Percentiles rank a stretch among this genome's conserved stretches.
Evolutionary conservation across 2,888 invertebrate species (phyloP).

Genomic region (Drosophila tanythrix): DNA sequence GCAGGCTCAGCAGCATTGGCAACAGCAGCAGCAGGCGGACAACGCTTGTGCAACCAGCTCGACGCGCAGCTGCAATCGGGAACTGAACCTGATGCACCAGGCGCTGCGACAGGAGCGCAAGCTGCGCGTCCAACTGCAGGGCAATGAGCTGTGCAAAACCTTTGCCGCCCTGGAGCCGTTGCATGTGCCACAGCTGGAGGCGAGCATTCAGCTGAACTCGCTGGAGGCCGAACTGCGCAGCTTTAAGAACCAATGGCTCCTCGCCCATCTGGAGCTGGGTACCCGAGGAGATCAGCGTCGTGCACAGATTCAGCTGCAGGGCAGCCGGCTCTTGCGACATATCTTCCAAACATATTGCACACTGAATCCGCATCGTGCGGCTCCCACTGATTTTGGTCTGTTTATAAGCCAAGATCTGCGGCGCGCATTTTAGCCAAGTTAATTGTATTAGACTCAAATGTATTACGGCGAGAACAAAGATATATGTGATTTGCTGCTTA

Average conservation of each 20-base stretch:
- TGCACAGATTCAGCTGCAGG: slow-evolving; percentile 72
- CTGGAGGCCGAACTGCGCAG: slow-evolving; percentile 80
- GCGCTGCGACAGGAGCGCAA: slow-evolving; percentile 86
- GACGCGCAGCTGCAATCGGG: slow-evolving; percentile 65
- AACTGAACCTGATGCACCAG: slow-evolving; percentile 67
- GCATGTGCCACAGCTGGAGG: slow-evolving; percentile 84
- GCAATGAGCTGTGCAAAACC: slow-evolving; percentile 85
- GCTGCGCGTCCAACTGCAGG: slow-evolving; percentile 86
- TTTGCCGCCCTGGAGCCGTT: slow-evolving; percentile 86
- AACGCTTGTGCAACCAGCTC: slow-evolving; percentile 76
- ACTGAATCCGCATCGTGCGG: slow-evolving; percentile 82
- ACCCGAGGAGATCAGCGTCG: slow-evolving; percentile 51
- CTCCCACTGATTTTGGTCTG: slow-evolving; percentile 80
- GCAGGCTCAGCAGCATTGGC: slow-evolving; percentile 93
- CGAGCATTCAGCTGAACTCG: slow-evolving; percentile 58
- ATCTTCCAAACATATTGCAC: slow-evolving; percentile 83
- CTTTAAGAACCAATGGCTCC: slow-evolving; percentile 78
- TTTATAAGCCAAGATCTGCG: slow-evolving; percentile 76
- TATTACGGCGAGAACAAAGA: slow-evolving; percentile 43
- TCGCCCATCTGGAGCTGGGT: slow-evolving; percentile 71
- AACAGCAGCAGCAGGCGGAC: slow-evolving; percentile 89
- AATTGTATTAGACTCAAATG: slow-evolving; percentile 34
- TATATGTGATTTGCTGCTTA: slow-evolving; percentile 61
- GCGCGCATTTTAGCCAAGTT: slow-evolving; percentile 46
- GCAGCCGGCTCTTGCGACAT: slow-evolving; percentile 75